phyloP scores from a whole-genome alignment of 1,140 invertebrate genomes.

The Augochlora pura region DNA sequence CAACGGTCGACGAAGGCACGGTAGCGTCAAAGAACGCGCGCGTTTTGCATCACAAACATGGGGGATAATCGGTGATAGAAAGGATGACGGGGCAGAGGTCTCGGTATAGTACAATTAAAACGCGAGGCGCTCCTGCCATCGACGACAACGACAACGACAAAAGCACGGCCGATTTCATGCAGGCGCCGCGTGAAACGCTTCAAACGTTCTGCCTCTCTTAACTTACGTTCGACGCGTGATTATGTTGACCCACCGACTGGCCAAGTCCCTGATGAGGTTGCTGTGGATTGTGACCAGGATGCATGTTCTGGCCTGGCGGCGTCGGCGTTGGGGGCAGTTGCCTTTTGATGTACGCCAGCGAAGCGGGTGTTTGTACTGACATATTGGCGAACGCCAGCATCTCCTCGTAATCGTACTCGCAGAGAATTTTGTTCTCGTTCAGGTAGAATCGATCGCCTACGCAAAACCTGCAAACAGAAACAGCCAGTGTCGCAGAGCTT shows the following conservation, averaged over 20 bases:
- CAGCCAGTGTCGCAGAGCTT: slow-evolving; percentile 10
- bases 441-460: slow-evolving; percentile 98
- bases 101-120: slow-evolving; percentile 15
- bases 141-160: background rate
- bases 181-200: background rate
- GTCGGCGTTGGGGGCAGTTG: slow-evolving; percentile 84
- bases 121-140: background rate
- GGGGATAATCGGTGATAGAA: background rate
- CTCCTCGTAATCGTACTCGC: slow-evolving; percentile 98
- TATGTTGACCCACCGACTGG: slow-evolving; percentile 75
- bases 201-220: slow-evolving; percentile 22
- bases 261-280: slow-evolving; percentile 73
- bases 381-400: slow-evolving; percentile 94
- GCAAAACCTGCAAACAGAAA: slow-evolving; percentile 89
- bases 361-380: slow-evolving; percentile 92
- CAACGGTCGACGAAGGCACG: background rate
- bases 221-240: slow-evolving; percentile 78
- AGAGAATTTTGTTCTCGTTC: slow-evolving; percentile 98
- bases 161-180: slow-evolving; percentile 11
- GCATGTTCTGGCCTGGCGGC: slow-evolving; percentile 72
- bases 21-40: background rate
- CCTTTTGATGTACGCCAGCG: slow-evolving; percentile 91
- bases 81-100: background rate
- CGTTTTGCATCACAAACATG: background rate
- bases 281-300: slow-evolving; percentile 73